These are phyloP conservation scores for Silurus lanzhouensis DNA, from an alignment of 2,797 vertebrate species.

Conservation along the genomic window DNA sequence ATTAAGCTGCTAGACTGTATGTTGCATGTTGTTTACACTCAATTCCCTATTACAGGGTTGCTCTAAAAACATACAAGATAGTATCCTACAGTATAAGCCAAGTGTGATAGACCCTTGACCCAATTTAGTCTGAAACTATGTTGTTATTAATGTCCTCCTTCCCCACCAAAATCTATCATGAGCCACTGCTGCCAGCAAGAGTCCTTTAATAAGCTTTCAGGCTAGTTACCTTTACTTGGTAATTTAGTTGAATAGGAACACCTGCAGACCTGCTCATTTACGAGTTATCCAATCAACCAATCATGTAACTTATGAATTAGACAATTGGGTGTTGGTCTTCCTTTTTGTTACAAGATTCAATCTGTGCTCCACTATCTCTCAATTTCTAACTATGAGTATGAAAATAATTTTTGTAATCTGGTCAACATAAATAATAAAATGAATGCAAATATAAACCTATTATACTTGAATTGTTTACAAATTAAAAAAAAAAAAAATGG, in stretches of 20 bases:
- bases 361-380: no score
- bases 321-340: no score
- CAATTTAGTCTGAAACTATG: not conserved
- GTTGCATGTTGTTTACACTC: not conserved
- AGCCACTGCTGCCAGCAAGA: not conserved
- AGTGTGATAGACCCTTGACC: not conserved
- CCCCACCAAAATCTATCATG: not conserved
- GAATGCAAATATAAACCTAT: not conserved
- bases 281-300: no score
- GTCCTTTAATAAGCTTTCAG: no score
- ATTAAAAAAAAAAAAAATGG: not conserved
- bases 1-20: not conserved
- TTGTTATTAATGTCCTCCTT: not conserved
- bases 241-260: no score
- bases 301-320: no score
- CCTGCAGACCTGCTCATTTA: no score
- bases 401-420: no score
- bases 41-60: not conserved
- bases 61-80: not conserved
- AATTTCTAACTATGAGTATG: no score
- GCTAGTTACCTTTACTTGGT: no score
- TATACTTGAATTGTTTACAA: not conserved
- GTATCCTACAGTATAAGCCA: not conserved
- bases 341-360: no score
- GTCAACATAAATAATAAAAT: not conserved